Percentiles rank a stretch among this genome's conserved stretches.
phyloP scores from a whole-genome alignment of 2,888 invertebrate genomes.

The Drosophila nr. fundita region DNA sequence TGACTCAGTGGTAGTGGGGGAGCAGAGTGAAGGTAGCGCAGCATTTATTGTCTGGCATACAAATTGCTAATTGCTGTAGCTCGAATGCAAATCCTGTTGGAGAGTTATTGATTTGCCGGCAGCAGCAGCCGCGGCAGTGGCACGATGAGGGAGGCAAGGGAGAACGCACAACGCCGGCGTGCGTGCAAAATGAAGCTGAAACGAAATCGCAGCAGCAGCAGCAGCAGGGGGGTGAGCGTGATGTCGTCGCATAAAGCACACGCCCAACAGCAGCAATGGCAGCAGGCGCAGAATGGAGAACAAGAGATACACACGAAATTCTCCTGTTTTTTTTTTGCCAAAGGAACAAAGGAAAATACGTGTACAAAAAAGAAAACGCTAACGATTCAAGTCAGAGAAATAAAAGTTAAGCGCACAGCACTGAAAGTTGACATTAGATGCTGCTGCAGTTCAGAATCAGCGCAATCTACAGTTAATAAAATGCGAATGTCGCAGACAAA shows the following conservation, averaged over 20 bases:
- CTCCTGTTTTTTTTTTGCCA: slow-evolving; percentile 35
- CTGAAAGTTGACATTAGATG: slow-evolving; percentile 3
- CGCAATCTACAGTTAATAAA: slow-evolving; percentile 52
- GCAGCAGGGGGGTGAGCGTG: background rate
- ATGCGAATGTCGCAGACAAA: slow-evolving; percentile 33
- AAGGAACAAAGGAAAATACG: slow-evolving; percentile 57
- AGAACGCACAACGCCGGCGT: slow-evolving; percentile 10
- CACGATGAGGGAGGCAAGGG: background rate
- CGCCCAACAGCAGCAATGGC: slow-evolving; percentile 34
- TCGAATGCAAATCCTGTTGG: slow-evolving; percentile 66
- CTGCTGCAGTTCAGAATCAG: slow-evolving; percentile 10
- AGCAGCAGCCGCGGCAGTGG: slow-evolving; percentile 1
- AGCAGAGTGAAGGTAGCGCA: background rate
- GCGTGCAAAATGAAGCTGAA: slow-evolving; percentile 61
- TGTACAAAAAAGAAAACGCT: slow-evolving; percentile 3
- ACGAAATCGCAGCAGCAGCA: slow-evolving; percentile 31
- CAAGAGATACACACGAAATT: slow-evolving; percentile 66
- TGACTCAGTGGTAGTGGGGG: slow-evolving; percentile 44
- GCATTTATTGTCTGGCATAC: slow-evolving; percentile 59
- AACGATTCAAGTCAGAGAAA: background rate
- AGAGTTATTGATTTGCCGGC: slow-evolving; percentile 72
- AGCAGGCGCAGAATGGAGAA: slow-evolving; percentile 12
- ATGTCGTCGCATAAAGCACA: slow-evolving; percentile 36
- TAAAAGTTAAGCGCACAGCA: slow-evolving; percentile 9
- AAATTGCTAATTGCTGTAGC: slow-evolving; percentile 66